phyloP scores from a whole-genome alignment of 2,888 invertebrate genomes.

The Latrodectus hesperus region DNA sequence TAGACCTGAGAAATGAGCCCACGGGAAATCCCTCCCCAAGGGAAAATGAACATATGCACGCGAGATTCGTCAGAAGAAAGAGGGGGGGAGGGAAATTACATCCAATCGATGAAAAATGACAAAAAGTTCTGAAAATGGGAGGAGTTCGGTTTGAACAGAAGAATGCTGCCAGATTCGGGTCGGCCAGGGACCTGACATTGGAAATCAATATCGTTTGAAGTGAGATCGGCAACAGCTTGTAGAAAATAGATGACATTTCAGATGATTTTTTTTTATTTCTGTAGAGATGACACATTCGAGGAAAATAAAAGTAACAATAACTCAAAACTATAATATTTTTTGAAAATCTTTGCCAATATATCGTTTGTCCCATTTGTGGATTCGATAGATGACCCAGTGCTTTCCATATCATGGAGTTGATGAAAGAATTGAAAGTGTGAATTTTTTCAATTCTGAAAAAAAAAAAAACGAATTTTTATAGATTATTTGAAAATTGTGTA shows the following conservation, averaged over 20 bases:
- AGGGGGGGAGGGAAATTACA: background rate
- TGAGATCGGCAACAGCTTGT: slow-evolving; percentile 66
- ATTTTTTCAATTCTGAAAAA: too few species aligned
- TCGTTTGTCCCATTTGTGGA: too few species aligned
- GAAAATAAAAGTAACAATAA: slow-evolving; percentile 6
- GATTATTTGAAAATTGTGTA: too few species aligned
- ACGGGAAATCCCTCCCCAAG: background rate
- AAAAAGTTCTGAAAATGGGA: background rate
- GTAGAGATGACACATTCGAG: background rate
- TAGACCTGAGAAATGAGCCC: background rate
- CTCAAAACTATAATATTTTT: too few species aligned
- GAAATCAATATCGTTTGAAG: slow-evolving; percentile 61
- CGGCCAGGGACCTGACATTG: slow-evolving; percentile 62
- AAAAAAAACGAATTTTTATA: too few species aligned
- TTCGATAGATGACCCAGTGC: too few species aligned
- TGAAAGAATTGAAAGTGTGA: too few species aligned
- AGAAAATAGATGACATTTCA: slow-evolving; percentile 56
- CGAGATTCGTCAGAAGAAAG: background rate
- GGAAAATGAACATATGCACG: slow-evolving; percentile 14
- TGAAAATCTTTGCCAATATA: too few species aligned
- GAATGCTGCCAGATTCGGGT: slow-evolving; percentile 19
- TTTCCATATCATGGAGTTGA: too few species aligned
- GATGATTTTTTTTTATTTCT: slow-evolving; percentile 9
- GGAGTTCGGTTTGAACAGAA: background rate
- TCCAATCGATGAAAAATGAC: slow-evolving; percentile 65